Evolutionary conservation across 2,888 invertebrate genomes (phyloP), one percentile per base, ranked within the genome.

Genomic region (Pediacus dermestoides): DNA sequence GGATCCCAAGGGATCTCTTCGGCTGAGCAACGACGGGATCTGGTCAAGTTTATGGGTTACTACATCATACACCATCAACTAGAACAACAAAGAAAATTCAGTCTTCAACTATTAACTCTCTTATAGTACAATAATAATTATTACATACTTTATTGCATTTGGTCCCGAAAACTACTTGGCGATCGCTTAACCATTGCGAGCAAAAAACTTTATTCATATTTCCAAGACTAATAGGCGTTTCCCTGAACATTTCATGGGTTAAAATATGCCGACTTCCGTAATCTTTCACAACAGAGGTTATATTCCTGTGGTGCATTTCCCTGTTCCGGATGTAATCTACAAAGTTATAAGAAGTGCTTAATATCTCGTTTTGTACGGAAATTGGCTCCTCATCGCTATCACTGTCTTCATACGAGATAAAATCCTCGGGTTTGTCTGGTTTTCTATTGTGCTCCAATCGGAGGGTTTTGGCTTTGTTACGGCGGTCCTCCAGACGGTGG

Each of bases 161-260:
- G 33, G 95, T 95, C 36, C 95, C 96, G 68, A 94, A 92, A 12
- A 94, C 91, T 39, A 96, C 88, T 74, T 94, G 93, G 58, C 91
- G 78, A 70, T 92, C 90, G 53, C 90, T 91, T 22, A 96, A 76
- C 95, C 96, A 96, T 67, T 93, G 87, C 0, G 94, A 92, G 66
- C 94, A 92, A 74, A 95, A 96, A 41, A 90, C 89, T 71, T 91
- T 91, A 70, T 91, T 91, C 76, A 90, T 85, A 67, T 85, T 88
- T 52, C 85, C 87, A 46, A 91, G 74, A 63, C 78, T 81, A 60
- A 91, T 81, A 6, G 88, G 81, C 12, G 86, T 85, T 70, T 91
- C 91, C 55, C 85, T 82, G 60, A 89, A 82, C 80, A 91, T 85
- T 70, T 90, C 89, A 64, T 90, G 89, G 0, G 89, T 89, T 47